Percentiles rank a stretch among this genome's conserved stretches.
Conservation (phyloP, 2,113 vertebrate genomes). For the Etheostoma cragini region DNA sequence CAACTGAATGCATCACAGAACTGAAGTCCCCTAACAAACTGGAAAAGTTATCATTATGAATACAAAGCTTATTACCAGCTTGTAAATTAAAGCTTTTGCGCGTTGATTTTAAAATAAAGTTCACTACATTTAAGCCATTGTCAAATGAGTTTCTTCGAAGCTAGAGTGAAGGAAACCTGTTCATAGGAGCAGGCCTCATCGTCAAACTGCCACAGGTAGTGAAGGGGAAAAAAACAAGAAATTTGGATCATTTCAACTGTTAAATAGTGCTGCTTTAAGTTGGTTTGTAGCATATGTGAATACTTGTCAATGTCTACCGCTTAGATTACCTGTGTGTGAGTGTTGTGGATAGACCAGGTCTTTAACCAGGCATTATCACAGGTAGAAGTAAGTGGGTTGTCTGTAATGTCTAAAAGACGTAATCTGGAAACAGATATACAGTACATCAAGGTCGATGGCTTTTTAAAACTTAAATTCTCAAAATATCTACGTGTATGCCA, state of each 20-base stretch:
- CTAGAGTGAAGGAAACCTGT: constrained; percentile 7
- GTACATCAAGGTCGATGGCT: not conserved
- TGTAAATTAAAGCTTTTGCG: no score
- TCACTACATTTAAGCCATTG: no score
- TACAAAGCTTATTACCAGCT: not conserved
- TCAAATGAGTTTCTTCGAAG: no score
- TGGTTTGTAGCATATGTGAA: not conserved
- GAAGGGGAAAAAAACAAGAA: not conserved
- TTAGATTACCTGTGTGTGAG: constrained; percentile 17
- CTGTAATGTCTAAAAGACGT: constrained; percentile 4
- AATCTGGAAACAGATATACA: constrained; percentile 37
- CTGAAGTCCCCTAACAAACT: no score
- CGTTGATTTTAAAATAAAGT: no score
- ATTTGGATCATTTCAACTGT: not conserved
- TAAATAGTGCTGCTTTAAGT: not conserved
- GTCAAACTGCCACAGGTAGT: constrained; percentile 46
- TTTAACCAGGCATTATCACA: constrained; percentile 50
- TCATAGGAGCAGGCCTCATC: constrained; percentile 42
- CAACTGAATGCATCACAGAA: no score
- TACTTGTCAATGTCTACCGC: not conserved
- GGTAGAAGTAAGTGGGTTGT: constrained; percentile 34
- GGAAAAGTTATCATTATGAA: no score
- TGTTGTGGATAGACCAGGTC: constrained; percentile 38
- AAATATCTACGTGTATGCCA: not conserved
- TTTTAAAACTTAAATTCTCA: not conserved